These are phyloP conservation scores for Dinocampus coccinellae DNA, from an alignment of 2,888 invertebrate species.

Conservation along the genomic window DNA sequence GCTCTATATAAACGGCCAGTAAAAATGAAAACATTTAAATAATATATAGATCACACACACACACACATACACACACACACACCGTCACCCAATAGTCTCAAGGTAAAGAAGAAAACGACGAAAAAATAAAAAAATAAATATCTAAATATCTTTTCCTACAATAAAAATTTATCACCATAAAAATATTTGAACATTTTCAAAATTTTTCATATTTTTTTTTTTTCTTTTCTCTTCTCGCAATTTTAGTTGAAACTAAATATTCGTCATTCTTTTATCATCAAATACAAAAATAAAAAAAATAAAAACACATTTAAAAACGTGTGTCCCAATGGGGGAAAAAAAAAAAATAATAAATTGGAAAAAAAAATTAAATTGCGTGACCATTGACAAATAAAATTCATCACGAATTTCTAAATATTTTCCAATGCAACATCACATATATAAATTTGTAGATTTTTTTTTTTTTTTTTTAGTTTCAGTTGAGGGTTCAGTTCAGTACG, in stretches of 20 bases:
- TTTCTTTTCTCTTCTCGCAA: too few relatives aligned
- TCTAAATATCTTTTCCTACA: background rate
- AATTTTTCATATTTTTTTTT: too few relatives aligned
- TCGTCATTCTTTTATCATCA: too few relatives aligned
- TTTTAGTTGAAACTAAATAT: conserved; percentile 27
- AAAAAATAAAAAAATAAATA: background rate
- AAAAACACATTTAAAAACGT: too few relatives aligned
- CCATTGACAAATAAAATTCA: too few relatives aligned
- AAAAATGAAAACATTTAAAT: background rate
- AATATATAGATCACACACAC: background rate
- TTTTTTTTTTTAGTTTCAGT: background rate
- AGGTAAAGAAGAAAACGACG: background rate
- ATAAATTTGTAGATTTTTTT: background rate
- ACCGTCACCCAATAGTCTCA: background rate
- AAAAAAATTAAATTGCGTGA: background rate
- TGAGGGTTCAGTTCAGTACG: background rate
- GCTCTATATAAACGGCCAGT: conserved; percentile 17
- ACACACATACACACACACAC: too few relatives aligned
- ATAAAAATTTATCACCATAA: background rate
- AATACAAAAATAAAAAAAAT: too few relatives aligned
- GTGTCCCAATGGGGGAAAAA: conserved; percentile 22
- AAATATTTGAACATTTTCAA: background rate
- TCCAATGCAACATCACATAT: background rate
- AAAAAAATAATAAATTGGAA: background rate
- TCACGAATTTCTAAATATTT: too few relatives aligned